Base-by-base conservation (phyloP, 2,797 vertebrate species). In the Picus viridis region DNA sequence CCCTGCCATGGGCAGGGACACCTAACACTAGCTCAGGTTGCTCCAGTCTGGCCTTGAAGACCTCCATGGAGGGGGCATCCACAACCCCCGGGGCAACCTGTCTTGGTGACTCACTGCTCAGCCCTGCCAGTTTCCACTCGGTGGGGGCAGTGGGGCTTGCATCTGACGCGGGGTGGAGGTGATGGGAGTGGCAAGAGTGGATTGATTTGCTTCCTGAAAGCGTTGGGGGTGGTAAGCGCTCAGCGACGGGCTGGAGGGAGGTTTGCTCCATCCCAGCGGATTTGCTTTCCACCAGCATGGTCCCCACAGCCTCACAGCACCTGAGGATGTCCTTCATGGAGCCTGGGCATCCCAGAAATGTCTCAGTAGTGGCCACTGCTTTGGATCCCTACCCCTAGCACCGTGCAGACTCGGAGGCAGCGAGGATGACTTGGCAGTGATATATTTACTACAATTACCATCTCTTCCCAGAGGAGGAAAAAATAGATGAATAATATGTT, bases 401-500 rank as follows among this genome's bases (percentile, higher is more conserved):
- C 58, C 27, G 2, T 7, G 81, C 57, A 4, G 92, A 32, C 54
- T 90, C 18, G 1, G 62, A 69, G 90, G 84, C 80, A 63, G 89
- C 5, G 14, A 41, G 83, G 65, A 78, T 76, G 78, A 78, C 73
- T 83, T 91, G 92, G 91, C 95, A 96, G 89, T 96, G 94, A 97
- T 95, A 41, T 94, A 96, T 94, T 70, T 92, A 62, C 90, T 85
- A 91, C 93, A 92, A 90, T 97, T 96, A 97, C 93, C 89, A 86
- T 88, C 81, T 86, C 83, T 90, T 91, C 77, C 81, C 95, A 93
- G 82, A 87, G 88, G 89, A 95, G 78, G 78, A 87, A 82, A 86
- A 84, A 93, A 94, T 41, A 86, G 94, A 96, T 94, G 94, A 96
- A 95, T 95, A 96, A 93, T 87, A 78, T 89, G 92, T 93, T 95